Base-by-base conservation (phyloP, 2,797 vertebrate species). In the Crax fasciolata region DNA sequence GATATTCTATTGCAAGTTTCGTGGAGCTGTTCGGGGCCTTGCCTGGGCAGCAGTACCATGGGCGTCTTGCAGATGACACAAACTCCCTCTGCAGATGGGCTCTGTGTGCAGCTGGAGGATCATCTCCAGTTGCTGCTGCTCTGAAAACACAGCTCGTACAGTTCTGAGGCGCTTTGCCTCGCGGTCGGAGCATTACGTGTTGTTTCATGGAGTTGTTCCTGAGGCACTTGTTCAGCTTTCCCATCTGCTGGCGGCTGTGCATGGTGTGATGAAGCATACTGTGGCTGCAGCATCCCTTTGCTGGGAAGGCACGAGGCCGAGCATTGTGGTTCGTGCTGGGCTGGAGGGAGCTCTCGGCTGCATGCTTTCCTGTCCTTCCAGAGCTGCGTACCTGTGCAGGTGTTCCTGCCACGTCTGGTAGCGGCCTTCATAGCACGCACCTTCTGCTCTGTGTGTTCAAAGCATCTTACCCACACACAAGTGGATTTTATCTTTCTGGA, bases 401-500 rank as follows among this genome's bases (percentile, higher is more conserved):
- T 93, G 75, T 76, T 97, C 87, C 93, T 82, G 71, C 84, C 89
- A 70, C 54, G 18, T 44, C 86, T 76, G 92, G 66, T 70, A 79
- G 46, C 57, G 35, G 65, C 49, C 3, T 82, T 65, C 80, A 35
- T 58, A 48, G 81, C 86, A 72, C 49, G 66, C 59, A 46, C 61
- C 68, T 72, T 35, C 81, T 49, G 84, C 81, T 87, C 70, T 63
- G 41, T 89, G 66, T 86, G 59, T 86, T 93, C 76, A 77, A 55
- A 81, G 82, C 39, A 6, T 88, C 93, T 93, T 84, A 76, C 76
- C 63, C 86, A 67, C 81, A 85, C 88, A 57, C 5, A 25, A 88
- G 85, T 94, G 91, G 91, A 94, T 96, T 95, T 96, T 96, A 43
- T 89, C 93, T 94, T 97, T 96, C 89, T 44, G 74, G 92, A 93